Percentiles rank a stretch among this genome's conserved stretches.
Conservation (phyloP, 2,113 vertebrate genomes). For the Macrotis lagotis region DNA sequence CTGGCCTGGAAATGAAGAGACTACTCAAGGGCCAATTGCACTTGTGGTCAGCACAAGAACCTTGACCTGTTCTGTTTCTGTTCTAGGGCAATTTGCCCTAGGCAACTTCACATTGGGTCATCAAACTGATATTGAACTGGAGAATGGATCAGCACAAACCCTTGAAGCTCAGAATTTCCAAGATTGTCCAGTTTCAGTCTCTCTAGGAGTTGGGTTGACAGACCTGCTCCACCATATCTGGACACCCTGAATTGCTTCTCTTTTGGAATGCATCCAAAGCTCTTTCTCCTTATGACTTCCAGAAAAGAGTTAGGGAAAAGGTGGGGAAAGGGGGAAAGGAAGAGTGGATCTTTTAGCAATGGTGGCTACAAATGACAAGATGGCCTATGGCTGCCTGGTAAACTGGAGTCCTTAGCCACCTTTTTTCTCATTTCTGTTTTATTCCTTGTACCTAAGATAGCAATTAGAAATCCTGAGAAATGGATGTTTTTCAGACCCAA, state of each 20-base stretch:
- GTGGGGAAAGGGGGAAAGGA: no score
- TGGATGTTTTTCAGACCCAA: neutral
- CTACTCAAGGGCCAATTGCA: neutral
- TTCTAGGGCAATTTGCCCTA: neutral
- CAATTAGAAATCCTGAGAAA: neutral
- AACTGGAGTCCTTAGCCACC: neutral
- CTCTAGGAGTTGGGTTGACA: neutral
- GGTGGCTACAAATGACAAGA: neutral
- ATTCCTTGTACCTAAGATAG: neutral
- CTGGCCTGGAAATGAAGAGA: neutral
- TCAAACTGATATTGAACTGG: neutral
- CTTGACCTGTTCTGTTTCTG: neutral
- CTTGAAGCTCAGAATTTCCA: neutral
- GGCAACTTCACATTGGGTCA: neutral
- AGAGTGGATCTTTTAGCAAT: neutral
- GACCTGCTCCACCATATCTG: neutral
- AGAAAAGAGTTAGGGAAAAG: neutral
- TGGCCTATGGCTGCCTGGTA: neutral
- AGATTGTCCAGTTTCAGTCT: neutral
- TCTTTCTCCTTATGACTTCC: neutral
- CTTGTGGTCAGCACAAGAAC: neutral
- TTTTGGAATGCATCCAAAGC: neutral
- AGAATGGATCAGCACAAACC: neutral
- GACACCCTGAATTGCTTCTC: neutral
- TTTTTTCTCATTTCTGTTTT: neutral